Evolutionary conservation across 2,797 vertebrate species (phyloP), one percentile per base, ranked within the genome.

Genomic region (Enoplosus armatus): DNA sequence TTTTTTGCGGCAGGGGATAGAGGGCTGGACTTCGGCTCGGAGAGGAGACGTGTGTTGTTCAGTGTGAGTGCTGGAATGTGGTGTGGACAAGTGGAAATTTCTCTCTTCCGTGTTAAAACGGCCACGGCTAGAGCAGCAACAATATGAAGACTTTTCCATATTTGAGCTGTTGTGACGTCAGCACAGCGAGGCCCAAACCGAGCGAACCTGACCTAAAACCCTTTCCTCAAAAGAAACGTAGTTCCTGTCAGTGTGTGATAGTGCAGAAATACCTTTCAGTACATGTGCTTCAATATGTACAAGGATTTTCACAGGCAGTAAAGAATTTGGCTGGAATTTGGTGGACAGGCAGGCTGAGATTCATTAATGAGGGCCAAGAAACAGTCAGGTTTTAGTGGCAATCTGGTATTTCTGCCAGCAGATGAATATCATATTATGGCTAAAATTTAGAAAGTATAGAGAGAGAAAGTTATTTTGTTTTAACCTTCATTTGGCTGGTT

Each of bases 21-120:
- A 82, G 66, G 60, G 39, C 78, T 83, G 31, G 82, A 78, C 79
- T 68, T 66, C 75, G 60, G 66, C 55, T 29, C 2, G 41, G 72
- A 76, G 78, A 73, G 71, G 79, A 90, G 85, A 72, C 22, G 79
- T 68, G 87, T 84, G 89, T 77, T 75, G 89, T 81, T 89, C 80
- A 82, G 74, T 35, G 67, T 14, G 75, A 84, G 85, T 31, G 60
- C 77, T 87, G 91, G 93, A 94, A 93, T 93, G 91, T 88, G 79
- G 78, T 83, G 77, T 54, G 83, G 92, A 92, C 88, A 84, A 90
- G 90, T 94, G 93, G 93, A 95, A 93, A 94, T 91, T 89, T 93
- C 91, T 94, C 93, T 90, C 89, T 90, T 48, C 72, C 41, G 75
- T 94, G 93, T 93, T 90, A 94, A 94, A 94, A 92, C 47, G 73